Conservation (phyloP, 2,888 invertebrate genomes). For the Scaptomyza cyrtandrae region DNA sequence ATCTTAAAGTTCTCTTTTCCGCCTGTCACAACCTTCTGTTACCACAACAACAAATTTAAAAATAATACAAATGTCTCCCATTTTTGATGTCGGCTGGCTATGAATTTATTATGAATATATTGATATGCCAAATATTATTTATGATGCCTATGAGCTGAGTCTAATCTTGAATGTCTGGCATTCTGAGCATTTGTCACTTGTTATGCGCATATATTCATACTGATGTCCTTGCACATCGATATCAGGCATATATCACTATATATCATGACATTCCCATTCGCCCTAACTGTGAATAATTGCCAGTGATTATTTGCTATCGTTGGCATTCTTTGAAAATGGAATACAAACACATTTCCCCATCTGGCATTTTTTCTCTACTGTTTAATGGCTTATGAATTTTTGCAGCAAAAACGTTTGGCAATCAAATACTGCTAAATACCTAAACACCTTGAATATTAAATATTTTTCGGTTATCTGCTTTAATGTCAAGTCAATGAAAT, state of each 20-base stretch:
- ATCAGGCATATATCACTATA: conserved; percentile 39
- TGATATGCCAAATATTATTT: conserved; percentile 69
- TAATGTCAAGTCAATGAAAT: conserved; percentile 31
- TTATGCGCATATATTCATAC: conserved; percentile 41
- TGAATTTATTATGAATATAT: conserved; percentile 66
- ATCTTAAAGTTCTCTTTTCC: neutral
- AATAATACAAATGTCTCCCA: conserved; percentile 23
- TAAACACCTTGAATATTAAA: conserved; percentile 24
- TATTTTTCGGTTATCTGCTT: conserved; percentile 22
- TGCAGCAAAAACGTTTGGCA: conserved; percentile 33
- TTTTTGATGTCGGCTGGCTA: conserved; percentile 40
- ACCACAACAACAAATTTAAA: conserved; percentile 2
- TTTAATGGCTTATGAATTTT: conserved; percentile 42
- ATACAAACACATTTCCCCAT: neutral
- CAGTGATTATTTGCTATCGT: conserved; percentile 53
- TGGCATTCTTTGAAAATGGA: conserved; percentile 15
- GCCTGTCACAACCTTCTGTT: neutral
- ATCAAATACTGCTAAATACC: too few species aligned
- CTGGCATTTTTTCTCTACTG: neutral
- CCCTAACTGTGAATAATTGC: conserved; percentile 63
- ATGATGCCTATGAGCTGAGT: conserved; percentile 56
- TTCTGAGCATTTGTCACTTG: conserved; percentile 60
- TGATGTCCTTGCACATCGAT: conserved; percentile 22
- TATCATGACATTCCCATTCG: conserved; percentile 23
- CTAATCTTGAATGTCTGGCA: conserved; percentile 29